Conservation (phyloP, 2,113 vertebrate genomes). For the Axis porcinus region DNA sequence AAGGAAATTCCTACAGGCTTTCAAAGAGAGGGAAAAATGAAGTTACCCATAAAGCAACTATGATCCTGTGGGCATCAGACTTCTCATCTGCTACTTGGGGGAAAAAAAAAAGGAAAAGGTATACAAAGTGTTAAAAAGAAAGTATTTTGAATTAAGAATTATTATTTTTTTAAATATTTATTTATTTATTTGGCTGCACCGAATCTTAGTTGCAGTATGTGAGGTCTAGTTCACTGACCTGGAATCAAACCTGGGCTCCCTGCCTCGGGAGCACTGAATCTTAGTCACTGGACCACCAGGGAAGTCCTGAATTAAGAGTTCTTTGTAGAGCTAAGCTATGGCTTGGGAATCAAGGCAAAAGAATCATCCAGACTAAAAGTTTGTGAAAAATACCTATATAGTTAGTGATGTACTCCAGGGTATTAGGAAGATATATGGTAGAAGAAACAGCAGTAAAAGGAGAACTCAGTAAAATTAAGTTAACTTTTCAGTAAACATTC, state of each 20-base stretch:
- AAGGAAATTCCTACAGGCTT: not conserved
- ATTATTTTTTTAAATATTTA: not conserved
- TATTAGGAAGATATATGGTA: not conserved
- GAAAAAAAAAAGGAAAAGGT: not conserved
- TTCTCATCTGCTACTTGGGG: not conserved
- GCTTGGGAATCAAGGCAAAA: not conserved
- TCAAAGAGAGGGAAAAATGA: not conserved
- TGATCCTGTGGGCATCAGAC: not conserved
- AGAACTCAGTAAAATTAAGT: not conserved
- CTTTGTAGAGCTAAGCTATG: not conserved
- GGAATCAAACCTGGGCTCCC: not conserved
- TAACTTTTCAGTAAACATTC: not conserved
- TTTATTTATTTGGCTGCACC: not conserved
- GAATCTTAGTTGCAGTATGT: not conserved
- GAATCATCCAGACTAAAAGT: not conserved
- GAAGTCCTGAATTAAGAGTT: not conserved
- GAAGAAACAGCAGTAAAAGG: not conserved
- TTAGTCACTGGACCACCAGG: not conserved
- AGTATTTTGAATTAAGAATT: conserved; percentile 7
- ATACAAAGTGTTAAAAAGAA: not conserved
- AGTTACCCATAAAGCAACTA: not conserved
- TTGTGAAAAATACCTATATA: not conserved
- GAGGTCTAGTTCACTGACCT: not conserved
- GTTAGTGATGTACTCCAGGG: not conserved
- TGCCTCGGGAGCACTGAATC: not conserved